Percentiles rank a stretch among this genome's conserved stretches.
phyloP scores from a whole-genome alignment of 2,888 invertebrate species.

The Neuroscelio doddi region DNA sequence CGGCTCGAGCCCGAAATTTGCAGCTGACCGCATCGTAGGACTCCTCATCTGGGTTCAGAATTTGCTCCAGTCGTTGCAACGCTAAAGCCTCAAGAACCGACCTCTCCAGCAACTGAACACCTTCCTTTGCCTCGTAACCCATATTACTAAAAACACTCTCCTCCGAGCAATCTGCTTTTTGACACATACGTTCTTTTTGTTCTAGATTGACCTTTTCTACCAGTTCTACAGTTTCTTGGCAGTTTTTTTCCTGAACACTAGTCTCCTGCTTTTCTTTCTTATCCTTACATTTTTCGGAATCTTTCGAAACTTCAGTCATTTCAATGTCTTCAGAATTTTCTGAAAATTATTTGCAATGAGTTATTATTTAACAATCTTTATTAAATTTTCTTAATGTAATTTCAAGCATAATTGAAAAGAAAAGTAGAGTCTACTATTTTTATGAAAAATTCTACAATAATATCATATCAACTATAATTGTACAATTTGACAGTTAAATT shows the following conservation, averaged over 20 bases:
- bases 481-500: too few relatives aligned
- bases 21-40: slow-evolving; percentile 58
- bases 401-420: too few relatives aligned
- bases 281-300: slow-evolving; percentile 7
- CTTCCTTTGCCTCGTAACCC: slow-evolving; percentile 60
- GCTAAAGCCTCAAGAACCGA: slow-evolving; percentile 68
- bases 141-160: slow-evolving; percentile 46
- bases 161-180: slow-evolving; percentile 40
- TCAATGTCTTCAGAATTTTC: slow-evolving; percentile 15
- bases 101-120: slow-evolving; percentile 66
- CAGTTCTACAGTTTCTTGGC: slow-evolving; percentile 19
- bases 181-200: slow-evolving; percentile 30
- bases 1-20: slow-evolving; percentile 72
- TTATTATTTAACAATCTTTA: too few relatives aligned
- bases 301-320: slow-evolving; percentile 25
- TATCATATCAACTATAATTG: too few relatives aligned
- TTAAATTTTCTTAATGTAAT: too few relatives aligned
- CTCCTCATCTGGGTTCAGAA: slow-evolving; percentile 65
- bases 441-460: too few relatives aligned
- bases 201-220: slow-evolving; percentile 27
- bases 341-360: slow-evolving; percentile 2
- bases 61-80: slow-evolving; percentile 66
- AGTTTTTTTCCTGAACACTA: slow-evolving; percentile 16
- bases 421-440: too few relatives aligned
- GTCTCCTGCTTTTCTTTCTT: slow-evolving; percentile 3